Conservation (phyloP, 2,888 invertebrate species). For the Catocala sponsa region DNA sequence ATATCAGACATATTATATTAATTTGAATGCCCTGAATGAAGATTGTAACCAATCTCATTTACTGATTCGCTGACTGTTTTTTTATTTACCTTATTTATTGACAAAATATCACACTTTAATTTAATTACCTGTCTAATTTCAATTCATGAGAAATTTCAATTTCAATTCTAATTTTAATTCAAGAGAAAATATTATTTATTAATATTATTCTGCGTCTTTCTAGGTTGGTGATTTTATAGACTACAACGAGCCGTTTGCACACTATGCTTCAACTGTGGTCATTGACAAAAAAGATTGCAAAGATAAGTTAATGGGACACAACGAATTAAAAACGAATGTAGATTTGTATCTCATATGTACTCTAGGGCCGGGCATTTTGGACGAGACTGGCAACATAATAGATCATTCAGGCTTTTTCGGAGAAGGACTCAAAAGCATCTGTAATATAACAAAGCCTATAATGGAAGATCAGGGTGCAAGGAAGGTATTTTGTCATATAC, state of each 20-base stretch:
- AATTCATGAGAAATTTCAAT: too few relatives aligned
- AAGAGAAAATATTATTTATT: too few relatives aligned
- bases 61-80: too few relatives aligned
- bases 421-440: not conserved
- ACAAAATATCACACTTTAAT: too few relatives aligned
- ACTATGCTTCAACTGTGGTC: conserved; percentile 46
- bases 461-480: not conserved
- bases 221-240: conserved; percentile 36
- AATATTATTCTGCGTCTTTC: too few relatives aligned
- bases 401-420: not conserved
- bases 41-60: too few relatives aligned
- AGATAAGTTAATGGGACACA: conserved; percentile 3
- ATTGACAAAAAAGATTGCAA: conserved; percentile 44
- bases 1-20: too few relatives aligned
- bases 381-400: conserved; percentile 24
- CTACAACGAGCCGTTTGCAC: conserved; percentile 39
- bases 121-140: too few relatives aligned
- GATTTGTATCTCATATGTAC: conserved; percentile 31
- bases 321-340: conserved; percentile 11
- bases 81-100: too few relatives aligned
- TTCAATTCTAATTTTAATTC: too few relatives aligned
- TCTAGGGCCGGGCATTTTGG: conserved; percentile 23
- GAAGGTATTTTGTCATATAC: not conserved
- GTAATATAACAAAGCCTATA: not conserved
- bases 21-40: too few relatives aligned